Evolutionary conservation across 2,888 invertebrate genomes (phyloP).

Genomic region (Brenthis hecate): DNA sequence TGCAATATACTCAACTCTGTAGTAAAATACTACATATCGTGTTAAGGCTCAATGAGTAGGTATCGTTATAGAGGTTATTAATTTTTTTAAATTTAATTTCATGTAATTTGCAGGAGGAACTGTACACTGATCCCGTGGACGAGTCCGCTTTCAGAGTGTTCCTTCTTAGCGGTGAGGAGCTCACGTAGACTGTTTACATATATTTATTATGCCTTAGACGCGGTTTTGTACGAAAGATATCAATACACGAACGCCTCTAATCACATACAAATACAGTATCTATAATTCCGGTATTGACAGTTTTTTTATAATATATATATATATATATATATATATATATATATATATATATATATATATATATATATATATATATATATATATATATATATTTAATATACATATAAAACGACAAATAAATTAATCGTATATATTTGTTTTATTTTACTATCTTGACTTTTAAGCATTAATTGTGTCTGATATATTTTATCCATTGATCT

Average conservation of each 20-base stretch:
- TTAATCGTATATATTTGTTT: too few relatives aligned
- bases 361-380: neutral
- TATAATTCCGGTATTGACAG: too few relatives aligned
- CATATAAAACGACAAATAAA: too few relatives aligned
- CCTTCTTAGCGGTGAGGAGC: slow-evolving; percentile 68
- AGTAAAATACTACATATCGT: too few relatives aligned
- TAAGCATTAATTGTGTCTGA: too few relatives aligned
- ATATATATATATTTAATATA: neutral
- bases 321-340: neutral
- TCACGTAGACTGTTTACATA: slow-evolving; percentile 25
- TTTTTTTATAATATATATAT: neutral
- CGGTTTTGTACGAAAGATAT: neutral
- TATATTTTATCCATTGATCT: too few relatives aligned
- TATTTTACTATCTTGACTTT: too few relatives aligned
- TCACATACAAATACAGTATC: too few relatives aligned
- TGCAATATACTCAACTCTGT: too few relatives aligned
- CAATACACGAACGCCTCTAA: neutral
- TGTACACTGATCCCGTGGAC: slow-evolving; percentile 72
- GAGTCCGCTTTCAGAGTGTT: slow-evolving; percentile 74
- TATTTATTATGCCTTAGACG: neutral
- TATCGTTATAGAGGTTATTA: too few relatives aligned
- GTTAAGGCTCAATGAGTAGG: too few relatives aligned
- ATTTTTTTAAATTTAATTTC: neutral
- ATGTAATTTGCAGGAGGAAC: slow-evolving; percentile 59
- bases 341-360: neutral